Percentiles rank a stretch among this genome's conserved stretches.
Conservation (phyloP, 2,797 vertebrate species). For the Cyclura pinguis region DNA sequence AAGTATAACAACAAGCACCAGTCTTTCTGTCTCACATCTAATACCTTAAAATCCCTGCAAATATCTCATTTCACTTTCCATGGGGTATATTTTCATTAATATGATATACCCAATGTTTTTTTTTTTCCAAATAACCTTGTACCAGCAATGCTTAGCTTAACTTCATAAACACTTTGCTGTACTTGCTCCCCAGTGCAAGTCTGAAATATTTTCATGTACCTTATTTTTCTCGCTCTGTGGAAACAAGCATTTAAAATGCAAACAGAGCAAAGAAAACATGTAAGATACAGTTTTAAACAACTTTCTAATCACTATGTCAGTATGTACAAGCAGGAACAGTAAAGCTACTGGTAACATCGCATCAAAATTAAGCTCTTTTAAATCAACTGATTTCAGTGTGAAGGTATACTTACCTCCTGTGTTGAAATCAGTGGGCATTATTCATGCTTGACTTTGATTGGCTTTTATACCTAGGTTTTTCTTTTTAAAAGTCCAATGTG, state of each 20-base stretch:
- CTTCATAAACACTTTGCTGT: slow-evolving; percentile 21
- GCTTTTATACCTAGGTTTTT: no score
- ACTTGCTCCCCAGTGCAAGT: slow-evolving; percentile 10
- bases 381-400: background rate
- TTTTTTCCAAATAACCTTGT: slow-evolving; percentile 1
- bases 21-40: slow-evolving; percentile 32
- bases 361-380: background rate
- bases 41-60: slow-evolving; percentile 38
- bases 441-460: background rate
- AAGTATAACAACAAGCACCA: slow-evolving; percentile 2
- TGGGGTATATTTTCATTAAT: slow-evolving; percentile 20
- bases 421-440: background rate
- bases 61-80: slow-evolving; percentile 39
- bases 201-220: slow-evolving; percentile 20
- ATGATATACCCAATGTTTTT: slow-evolving; percentile 11
- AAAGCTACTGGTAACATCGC: background rate
- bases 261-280: background rate
- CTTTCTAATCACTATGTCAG: background rate
- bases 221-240: background rate
- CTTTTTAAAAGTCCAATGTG: background rate
- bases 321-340: background rate
- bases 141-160: background rate
- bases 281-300: background rate
- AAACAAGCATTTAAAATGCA: background rate
- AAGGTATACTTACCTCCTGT: background rate